Conservation (phyloP, 2,113 vertebrate genomes). For the Dicaeum eximium region DNA sequence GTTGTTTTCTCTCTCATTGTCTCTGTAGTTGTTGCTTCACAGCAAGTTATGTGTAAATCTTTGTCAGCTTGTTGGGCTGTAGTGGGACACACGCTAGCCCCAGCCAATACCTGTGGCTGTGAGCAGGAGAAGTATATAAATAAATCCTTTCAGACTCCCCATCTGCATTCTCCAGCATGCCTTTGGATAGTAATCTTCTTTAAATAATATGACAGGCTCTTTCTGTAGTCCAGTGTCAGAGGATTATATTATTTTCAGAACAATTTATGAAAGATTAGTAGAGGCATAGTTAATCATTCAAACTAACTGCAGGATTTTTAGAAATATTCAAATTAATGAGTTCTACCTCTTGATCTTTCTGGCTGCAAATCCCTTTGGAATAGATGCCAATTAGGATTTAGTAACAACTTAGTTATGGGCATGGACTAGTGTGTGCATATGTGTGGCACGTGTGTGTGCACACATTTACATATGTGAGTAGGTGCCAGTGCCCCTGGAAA, state of each 20-base stretch:
- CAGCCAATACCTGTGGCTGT: not conserved
- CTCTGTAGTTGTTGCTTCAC: not conserved
- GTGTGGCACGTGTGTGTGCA: not conserved
- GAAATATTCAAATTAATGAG: constrained; percentile 35
- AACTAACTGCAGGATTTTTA: constrained; percentile 22
- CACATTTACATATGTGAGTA: not conserved
- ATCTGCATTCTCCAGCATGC: not conserved
- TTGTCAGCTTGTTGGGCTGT: not conserved
- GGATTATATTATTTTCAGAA: constrained; percentile 39
- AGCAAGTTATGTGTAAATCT: constrained; percentile 1
- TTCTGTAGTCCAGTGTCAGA: not conserved
- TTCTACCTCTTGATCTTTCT: constrained; percentile 46
- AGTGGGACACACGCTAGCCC: not conserved
- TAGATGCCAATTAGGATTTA: not conserved
- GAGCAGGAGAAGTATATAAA: not conserved
- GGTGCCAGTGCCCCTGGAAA: not conserved
- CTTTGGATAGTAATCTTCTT: constrained; percentile 31
- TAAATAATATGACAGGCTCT: not conserved
- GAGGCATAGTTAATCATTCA: constrained; percentile 32
- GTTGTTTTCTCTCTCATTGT: constrained; percentile 16
- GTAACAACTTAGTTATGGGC: not conserved
- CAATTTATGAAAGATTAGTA: constrained; percentile 33
- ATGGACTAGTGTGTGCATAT: not conserved
- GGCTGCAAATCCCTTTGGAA: not conserved
- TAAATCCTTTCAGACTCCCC: not conserved